Percentiles rank a stretch among this genome's conserved stretches.
phyloP scores from a whole-genome alignment of 2,888 invertebrate genomes.

The Nemapogon koenigi region DNA sequence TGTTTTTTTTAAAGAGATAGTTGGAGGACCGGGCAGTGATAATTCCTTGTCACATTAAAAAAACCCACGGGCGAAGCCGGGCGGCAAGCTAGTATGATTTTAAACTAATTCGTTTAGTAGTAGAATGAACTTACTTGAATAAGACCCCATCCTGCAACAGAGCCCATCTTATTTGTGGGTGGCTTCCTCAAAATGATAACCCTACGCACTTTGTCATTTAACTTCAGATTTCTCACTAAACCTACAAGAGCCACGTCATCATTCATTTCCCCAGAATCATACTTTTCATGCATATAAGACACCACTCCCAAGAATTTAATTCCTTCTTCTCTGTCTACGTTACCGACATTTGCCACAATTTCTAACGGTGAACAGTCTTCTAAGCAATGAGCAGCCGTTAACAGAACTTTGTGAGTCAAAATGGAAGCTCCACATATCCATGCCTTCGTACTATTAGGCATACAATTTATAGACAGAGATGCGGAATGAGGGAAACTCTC shows the following conservation, averaged over 20 bases:
- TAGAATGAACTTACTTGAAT: too few relatives aligned
- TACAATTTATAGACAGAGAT: too few relatives aligned
- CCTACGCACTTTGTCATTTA: conserved; percentile 12
- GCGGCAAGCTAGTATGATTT: too few relatives aligned
- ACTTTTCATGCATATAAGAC: conserved; percentile 15
- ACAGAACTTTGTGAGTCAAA: conserved; percentile 22
- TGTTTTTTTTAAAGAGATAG: too few relatives aligned
- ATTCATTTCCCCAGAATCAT: conserved; percentile 4
- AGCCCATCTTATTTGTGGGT: conserved; percentile 13
- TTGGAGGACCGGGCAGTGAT: too few relatives aligned
- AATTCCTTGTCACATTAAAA: too few relatives aligned
- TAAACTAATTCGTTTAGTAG: too few relatives aligned
- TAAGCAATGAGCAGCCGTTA: conserved; percentile 28
- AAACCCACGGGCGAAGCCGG: too few relatives aligned
- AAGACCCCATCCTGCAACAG: conserved; percentile 24
- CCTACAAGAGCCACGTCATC: conserved; percentile 20
- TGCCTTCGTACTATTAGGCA: too few relatives aligned
- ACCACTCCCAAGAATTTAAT: neutral
- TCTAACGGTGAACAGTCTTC: conserved; percentile 11
- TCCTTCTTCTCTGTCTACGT: conserved; percentile 16
- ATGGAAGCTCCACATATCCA: conserved; percentile 29
- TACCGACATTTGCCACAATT: conserved; percentile 17
- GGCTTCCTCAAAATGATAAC: conserved; percentile 17
- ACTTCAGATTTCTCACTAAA: too few relatives aligned
- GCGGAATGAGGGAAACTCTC: too few relatives aligned